phyloP scores from a whole-genome alignment of 2,888 invertebrate genomes.

The Lithodes maja region DNA sequence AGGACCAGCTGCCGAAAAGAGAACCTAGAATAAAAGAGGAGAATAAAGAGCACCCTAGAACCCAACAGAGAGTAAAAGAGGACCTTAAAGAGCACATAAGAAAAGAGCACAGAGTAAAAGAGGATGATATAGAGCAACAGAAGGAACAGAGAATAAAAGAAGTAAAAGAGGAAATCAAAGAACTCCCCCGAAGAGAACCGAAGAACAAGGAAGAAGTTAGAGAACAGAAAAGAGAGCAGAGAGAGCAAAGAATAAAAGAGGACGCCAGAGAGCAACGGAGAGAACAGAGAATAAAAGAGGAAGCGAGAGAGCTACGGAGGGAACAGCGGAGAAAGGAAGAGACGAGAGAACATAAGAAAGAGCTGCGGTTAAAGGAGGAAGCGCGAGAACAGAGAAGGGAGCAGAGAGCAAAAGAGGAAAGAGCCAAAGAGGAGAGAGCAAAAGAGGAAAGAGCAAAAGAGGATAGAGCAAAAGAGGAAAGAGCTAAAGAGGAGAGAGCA shows the following conservation, averaged over 20 bases:
- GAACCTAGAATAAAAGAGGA: neutral
- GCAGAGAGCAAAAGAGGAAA: neutral
- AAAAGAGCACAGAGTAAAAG: neutral
- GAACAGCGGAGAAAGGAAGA: neutral
- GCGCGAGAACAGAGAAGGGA: neutral
- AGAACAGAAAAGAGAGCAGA: neutral
- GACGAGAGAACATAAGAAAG: neutral
- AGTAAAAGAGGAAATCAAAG: neutral
- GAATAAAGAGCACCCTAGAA: neutral
- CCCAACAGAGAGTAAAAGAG: neutral
- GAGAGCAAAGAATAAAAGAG: neutral
- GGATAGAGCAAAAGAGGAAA: neutral
- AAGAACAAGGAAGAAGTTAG: neutral
- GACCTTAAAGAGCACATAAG: neutral
- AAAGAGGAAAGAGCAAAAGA: neutral
- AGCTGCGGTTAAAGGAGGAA: neutral
- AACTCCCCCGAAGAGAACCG: neutral
- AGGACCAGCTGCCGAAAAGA: constrained; percentile 3
- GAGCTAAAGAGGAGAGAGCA: neutral
- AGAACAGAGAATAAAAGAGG: neutral
- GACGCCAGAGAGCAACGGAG: neutral
- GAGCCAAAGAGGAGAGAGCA: neutral
- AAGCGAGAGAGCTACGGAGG: neutral
- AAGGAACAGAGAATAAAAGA: constrained; percentile 17
- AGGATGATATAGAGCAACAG: neutral